phyloP scores from a whole-genome alignment of 2,113 vertebrate genomes.

The Edolisoma coerulescens region DNA sequence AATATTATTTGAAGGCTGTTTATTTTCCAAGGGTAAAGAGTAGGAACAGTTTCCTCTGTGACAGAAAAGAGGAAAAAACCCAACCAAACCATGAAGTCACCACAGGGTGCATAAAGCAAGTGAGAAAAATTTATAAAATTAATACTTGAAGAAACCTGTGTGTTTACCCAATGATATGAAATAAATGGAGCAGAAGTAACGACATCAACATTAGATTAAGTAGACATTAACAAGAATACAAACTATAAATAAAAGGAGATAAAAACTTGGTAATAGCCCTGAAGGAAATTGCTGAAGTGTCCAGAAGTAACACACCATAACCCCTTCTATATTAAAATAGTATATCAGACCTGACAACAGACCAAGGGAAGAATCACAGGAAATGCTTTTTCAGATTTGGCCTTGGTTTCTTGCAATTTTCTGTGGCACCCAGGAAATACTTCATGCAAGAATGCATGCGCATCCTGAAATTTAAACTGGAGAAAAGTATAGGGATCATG shows the following conservation, averaged over 20 bases:
- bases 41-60: background rate
- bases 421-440: background rate
- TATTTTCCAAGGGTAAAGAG: background rate
- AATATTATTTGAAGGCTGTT: background rate
- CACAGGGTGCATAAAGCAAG: background rate
- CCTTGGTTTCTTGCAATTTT: background rate
- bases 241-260: constrained; percentile 49
- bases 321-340: constrained; percentile 68
- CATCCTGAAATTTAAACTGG: background rate
- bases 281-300: constrained; percentile 49
- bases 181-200: constrained; percentile 47
- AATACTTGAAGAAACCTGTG: background rate
- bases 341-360: constrained; percentile 63
- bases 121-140: constrained; percentile 2
- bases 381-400: background rate
- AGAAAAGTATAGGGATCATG: background rate
- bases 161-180: constrained; percentile 1
- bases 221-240: constrained; percentile 1
- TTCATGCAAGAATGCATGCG: background rate
- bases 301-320: constrained; percentile 41
- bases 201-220: constrained; percentile 42
- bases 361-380: constrained; percentile 8
- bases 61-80: background rate
- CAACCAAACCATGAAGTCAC: background rate
- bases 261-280: constrained; percentile 19